Conservation (phyloP, 2,888 invertebrate species). For the Hoplodrina ambigua region DNA sequence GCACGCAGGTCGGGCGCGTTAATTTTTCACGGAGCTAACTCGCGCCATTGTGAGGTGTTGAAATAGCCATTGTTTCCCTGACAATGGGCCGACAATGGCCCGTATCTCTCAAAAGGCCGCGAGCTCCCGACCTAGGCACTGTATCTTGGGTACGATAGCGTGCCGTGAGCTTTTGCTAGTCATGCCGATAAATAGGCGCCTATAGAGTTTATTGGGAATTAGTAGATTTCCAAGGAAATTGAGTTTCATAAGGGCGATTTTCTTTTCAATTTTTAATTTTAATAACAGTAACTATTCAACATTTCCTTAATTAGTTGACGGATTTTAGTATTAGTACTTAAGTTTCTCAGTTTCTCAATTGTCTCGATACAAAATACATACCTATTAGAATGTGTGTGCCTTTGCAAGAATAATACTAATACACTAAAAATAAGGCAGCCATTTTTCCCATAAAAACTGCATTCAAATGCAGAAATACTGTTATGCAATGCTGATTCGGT, state of each 20-base stretch:
- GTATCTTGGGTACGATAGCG: slow-evolving; percentile 61
- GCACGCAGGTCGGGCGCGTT: slow-evolving; percentile 77
- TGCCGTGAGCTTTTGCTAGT: slow-evolving; percentile 63
- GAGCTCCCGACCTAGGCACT: slow-evolving; percentile 75
- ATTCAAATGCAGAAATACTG: too few relatives aligned
- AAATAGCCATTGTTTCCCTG: slow-evolving; percentile 79
- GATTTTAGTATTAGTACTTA: not conserved
- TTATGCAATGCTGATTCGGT: too few relatives aligned
- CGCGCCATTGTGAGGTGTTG: slow-evolving; percentile 81
- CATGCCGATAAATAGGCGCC: slow-evolving; percentile 48
- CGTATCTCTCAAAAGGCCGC: slow-evolving; percentile 79
- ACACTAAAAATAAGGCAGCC: too few relatives aligned
- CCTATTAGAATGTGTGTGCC: too few relatives aligned
- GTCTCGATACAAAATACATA: too few relatives aligned
- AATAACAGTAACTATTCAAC: too few relatives aligned
- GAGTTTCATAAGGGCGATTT: not conserved
- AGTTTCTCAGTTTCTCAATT: too few relatives aligned
- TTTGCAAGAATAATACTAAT: too few relatives aligned
- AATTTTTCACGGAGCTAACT: slow-evolving; percentile 83
- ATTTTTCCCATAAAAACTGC: too few relatives aligned
- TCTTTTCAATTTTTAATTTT: not conserved
- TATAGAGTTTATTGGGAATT: slow-evolving; percentile 13
- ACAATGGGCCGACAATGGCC: slow-evolving; percentile 81
- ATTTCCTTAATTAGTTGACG: not conserved
- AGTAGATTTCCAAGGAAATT: not conserved